phyloP scores from a whole-genome alignment of 2,113 vertebrate genomes.

The Leptobrachium ailaonicum region DNA sequence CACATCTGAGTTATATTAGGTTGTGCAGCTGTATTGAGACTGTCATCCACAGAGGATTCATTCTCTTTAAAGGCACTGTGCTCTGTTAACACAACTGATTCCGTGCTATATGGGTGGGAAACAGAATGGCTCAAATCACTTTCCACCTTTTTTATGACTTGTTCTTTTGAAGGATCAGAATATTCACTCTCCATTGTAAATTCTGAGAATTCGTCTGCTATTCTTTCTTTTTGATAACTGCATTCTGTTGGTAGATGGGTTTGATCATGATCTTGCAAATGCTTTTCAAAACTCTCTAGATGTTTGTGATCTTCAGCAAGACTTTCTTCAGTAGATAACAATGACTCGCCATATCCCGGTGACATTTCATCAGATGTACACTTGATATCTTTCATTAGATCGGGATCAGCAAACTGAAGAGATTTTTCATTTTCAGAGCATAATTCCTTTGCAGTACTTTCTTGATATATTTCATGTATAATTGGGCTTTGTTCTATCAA shows the following conservation, averaged over 20 bases:
- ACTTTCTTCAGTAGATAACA: conserved; percentile 11
- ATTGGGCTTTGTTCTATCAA: conserved; percentile 52
- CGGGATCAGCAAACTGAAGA: conserved; percentile 51
- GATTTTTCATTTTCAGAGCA: conserved; percentile 50
- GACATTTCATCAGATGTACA: conserved; percentile 24
- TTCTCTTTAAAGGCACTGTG: conserved; percentile 47
- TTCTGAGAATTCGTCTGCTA: conserved; percentile 41
- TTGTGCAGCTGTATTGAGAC: neutral
- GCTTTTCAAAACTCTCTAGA: neutral
- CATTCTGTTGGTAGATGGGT: neutral
- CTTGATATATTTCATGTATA: conserved; percentile 55
- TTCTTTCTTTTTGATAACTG: conserved; percentile 39
- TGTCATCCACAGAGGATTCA: neutral
- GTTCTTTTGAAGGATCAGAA: conserved; percentile 52
- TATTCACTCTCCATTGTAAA: conserved; percentile 30
- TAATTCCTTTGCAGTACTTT: conserved; percentile 51
- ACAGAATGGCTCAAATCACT: conserved; percentile 48
- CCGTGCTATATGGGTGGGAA: conserved; percentile 56
- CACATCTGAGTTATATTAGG: neutral
- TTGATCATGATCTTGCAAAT: conserved; percentile 1
- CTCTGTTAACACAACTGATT: conserved; percentile 55
- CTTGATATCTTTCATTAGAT: conserved; percentile 26
- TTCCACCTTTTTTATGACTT: conserved; percentile 28
- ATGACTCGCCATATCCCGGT: conserved; percentile 16
- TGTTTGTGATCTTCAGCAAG: conserved; percentile 26